Conservation (phyloP, 2,113 vertebrate genomes). For the Toxotes chatareus region DNA sequence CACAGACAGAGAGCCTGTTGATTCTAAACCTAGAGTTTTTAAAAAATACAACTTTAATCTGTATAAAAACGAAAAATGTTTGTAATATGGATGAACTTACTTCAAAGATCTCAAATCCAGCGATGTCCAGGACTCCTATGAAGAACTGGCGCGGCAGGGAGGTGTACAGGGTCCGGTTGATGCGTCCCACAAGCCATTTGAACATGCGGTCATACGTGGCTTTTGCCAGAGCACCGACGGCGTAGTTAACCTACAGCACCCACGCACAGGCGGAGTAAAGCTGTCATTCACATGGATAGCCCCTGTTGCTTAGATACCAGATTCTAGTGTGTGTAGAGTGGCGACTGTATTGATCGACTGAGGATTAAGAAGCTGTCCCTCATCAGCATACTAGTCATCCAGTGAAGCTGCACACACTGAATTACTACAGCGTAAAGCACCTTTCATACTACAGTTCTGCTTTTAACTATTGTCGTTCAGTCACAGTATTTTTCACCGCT, state of each 20-base stretch:
- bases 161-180: conserved; percentile 95
- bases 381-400: neutral
- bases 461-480: too few relatives aligned
- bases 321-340: conserved; percentile 33
- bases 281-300: conserved; percentile 63
- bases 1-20: conserved; percentile 1
- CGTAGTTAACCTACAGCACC: conserved; percentile 88
- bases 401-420: neutral
- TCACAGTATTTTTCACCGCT: too few relatives aligned
- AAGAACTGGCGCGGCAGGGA: conserved; percentile 94
- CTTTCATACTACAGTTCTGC: neutral
- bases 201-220: conserved; percentile 96
- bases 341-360: conserved; percentile 46
- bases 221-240: conserved; percentile 94
- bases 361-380: conserved; percentile 18
- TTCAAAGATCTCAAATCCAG: conserved; percentile 96
- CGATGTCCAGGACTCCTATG: conserved; percentile 96
- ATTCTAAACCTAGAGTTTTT: neutral
- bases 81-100: conserved; percentile 77
- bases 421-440: neutral
- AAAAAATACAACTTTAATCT: neutral
- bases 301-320: conserved; percentile 71
- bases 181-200: conserved; percentile 93
- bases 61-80: neutral
- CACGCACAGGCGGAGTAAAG: conserved; percentile 39